These are phyloP conservation scores for Pelochelys cantorii DNA, from an alignment of 2,797 vertebrate genomes.

Conservation along the genomic window DNA sequence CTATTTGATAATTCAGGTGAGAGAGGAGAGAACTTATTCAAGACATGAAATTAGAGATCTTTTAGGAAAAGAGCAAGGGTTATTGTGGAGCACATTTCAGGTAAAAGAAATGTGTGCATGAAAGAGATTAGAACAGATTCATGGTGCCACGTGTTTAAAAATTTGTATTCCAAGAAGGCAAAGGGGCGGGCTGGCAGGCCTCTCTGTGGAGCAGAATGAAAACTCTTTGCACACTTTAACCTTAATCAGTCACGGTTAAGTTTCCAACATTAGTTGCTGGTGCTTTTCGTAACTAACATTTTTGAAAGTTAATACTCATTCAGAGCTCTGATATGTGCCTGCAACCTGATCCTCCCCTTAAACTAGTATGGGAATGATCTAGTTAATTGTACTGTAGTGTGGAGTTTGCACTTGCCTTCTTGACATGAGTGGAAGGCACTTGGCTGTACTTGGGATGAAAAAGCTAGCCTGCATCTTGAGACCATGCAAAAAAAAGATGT, in stretches of 20 bases:
- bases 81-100: neutral
- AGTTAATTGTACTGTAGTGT: neutral
- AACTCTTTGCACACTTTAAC: neutral
- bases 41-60: neutral
- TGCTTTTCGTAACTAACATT: neutral
- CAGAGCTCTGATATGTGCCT: neutral
- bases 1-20: neutral
- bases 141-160: neutral
- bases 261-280: neutral
- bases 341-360: neutral
- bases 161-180: neutral
- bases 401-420: neutral
- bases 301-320: accelerated
- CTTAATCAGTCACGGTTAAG: neutral
- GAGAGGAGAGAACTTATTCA: neutral
- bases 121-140: neutral
- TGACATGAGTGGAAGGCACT: neutral
- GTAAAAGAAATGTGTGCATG: neutral
- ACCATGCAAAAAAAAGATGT: neutral
- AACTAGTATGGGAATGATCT: neutral
- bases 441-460: neutral
- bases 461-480: neutral
- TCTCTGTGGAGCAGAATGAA: neutral
- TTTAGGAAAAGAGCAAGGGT: neutral
- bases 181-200: neutral